Evolutionary conservation across 2,113 vertebrate species (phyloP).

Genomic region (Hippopotamus amphibius): DNA sequence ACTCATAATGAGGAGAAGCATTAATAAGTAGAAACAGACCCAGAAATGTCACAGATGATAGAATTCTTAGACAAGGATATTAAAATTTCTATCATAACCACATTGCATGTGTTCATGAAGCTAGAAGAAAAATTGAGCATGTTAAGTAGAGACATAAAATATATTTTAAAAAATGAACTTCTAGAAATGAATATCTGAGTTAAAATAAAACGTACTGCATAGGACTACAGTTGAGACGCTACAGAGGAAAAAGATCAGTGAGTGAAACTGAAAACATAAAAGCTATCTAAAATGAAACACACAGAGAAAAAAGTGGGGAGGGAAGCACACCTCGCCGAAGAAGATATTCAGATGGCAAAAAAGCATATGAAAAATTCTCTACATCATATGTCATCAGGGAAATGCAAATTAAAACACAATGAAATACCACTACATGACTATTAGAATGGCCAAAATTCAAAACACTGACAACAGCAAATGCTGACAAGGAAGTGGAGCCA

Average conservation of each 20-base stretch:
- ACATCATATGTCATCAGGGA: neutral
- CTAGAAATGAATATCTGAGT: neutral
- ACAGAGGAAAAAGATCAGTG: neutral
- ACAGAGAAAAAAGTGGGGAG: neutral
- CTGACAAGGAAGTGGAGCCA: neutral
- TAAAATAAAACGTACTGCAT: neutral
- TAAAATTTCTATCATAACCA: neutral
- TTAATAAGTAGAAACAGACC: constrained; percentile 4
- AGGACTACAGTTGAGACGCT: neutral
- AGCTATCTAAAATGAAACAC: neutral
- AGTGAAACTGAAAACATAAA: neutral
- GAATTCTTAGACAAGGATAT: neutral
- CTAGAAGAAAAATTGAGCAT: neutral
- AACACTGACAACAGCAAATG: neutral
- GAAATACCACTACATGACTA: neutral
- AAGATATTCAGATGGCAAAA: neutral
- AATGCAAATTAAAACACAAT: neutral
- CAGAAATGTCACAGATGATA: constrained; percentile 9
- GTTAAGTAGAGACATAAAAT: neutral
- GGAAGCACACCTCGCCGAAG: neutral
- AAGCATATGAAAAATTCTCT: neutral
- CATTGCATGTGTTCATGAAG: neutral
- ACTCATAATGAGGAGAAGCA: neutral
- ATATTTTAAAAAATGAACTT: neutral
- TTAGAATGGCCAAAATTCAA: neutral